Evolutionary conservation across 2,797 vertebrate species (phyloP).

Genomic region (Anisognathus igniventris): DNA sequence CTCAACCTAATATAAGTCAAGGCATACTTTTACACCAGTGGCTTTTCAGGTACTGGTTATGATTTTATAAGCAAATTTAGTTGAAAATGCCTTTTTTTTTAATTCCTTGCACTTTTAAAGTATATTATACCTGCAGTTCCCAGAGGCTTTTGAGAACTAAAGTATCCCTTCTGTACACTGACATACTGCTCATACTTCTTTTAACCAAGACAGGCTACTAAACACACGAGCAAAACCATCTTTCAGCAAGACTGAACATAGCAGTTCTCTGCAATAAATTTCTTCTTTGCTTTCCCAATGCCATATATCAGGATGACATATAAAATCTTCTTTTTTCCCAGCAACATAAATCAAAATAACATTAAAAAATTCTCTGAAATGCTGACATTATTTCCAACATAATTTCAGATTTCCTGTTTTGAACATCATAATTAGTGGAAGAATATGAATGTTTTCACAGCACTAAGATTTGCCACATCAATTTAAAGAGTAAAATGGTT

Average conservation of each 20-base stretch:
- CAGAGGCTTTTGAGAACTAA: background rate
- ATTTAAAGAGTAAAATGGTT: background rate
- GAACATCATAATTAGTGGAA: background rate
- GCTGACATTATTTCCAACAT: background rate
- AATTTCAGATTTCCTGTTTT: background rate
- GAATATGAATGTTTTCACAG: background rate
- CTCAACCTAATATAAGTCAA: background rate
- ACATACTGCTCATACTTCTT: background rate
- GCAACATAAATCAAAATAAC: background rate
- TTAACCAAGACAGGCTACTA: background rate
- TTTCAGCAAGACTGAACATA: background rate
- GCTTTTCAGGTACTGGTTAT: background rate
- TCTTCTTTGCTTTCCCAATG: background rate
- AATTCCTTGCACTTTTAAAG: background rate
- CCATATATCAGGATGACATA: background rate
- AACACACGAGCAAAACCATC: background rate
- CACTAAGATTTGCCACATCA: background rate
- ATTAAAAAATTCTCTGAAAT: background rate
- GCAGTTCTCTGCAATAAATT: background rate
- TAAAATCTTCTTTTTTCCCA: background rate
- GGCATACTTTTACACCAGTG: background rate
- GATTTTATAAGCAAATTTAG: background rate
- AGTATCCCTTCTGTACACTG: background rate
- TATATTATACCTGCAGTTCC: background rate
- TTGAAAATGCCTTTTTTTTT: background rate